A percentile compares a stretch with the other conserved stretches of the same genome.
These are phyloP conservation scores for Aromia moschata DNA, from an alignment of 2,888 invertebrate genomes.

Conservation along the genomic window DNA sequence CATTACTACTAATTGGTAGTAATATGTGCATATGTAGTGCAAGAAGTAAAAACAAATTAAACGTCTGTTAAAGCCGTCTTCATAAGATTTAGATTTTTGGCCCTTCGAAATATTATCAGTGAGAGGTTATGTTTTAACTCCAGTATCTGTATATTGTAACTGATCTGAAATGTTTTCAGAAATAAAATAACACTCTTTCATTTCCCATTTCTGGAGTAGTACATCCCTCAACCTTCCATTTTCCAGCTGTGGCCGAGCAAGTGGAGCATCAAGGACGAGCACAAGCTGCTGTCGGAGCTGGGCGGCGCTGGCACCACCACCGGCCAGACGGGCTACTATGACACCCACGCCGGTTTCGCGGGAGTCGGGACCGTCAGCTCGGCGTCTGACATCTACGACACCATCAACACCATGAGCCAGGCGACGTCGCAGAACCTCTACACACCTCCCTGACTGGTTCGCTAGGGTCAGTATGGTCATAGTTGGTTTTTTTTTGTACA, in stretches of 20 bases:
- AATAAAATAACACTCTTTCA: too few relatives aligned
- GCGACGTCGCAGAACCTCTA: constrained; percentile 78
- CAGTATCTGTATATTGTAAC: too few relatives aligned
- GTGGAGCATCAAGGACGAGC: constrained; percentile 92
- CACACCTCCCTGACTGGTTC: constrained; percentile 79
- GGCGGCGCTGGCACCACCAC: constrained; percentile 70
- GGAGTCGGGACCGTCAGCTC: constrained; percentile 65
- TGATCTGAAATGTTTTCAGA: too few relatives aligned
- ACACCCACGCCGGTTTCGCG: constrained; percentile 67
- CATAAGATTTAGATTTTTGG: too few relatives aligned
- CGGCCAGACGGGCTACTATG: constrained; percentile 66
- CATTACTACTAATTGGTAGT: too few relatives aligned
- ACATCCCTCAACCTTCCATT: not conserved
- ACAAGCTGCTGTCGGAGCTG: constrained; percentile 85
- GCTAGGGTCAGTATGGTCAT: constrained; percentile 75
- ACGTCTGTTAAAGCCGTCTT: too few relatives aligned
- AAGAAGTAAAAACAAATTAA: too few relatives aligned
- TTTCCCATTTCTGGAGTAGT: not conserved
- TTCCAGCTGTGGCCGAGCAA: constrained; percentile 83
- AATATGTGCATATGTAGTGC: too few relatives aligned
- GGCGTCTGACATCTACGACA: constrained; percentile 71
- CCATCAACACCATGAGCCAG: constrained; percentile 77
- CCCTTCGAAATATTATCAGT: too few relatives aligned
- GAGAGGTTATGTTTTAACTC: too few relatives aligned
- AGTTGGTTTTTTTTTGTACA: too few relatives aligned